Percentiles rank a stretch among this genome's conserved stretches.
Conservation (phyloP, 2,113 vertebrate species). For the Agapornis roseicollis region DNA sequence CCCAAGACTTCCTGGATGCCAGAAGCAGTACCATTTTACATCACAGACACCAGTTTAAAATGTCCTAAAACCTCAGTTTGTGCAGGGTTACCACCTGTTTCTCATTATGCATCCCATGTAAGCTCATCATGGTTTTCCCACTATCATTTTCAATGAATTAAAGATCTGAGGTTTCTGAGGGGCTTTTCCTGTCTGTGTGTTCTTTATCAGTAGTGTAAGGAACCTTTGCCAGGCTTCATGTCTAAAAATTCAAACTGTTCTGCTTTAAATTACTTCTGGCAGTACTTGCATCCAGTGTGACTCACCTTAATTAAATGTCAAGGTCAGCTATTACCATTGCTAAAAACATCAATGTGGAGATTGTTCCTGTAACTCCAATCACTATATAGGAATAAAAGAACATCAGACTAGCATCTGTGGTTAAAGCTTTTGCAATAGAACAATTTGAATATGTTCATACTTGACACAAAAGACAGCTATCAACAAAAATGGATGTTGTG, state of each 20-base stretch:
- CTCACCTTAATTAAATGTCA: neutral
- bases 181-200: neutral
- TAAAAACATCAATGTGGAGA: neutral
- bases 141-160: neutral
- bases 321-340: neutral
- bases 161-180: neutral
- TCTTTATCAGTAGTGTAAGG: neutral
- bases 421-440: neutral
- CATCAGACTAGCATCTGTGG: neutral
- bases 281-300: neutral
- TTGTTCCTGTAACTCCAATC: neutral
- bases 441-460: neutral
- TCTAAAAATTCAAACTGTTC: neutral
- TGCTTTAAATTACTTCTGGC: neutral
- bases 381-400: neutral
- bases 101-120: neutral
- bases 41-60: neutral
- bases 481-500: neutral
- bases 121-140: neutral
- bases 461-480: neutral
- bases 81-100: neutral
- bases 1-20: neutral
- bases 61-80: neutral
- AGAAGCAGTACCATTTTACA: neutral
- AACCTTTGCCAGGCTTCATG: neutral